Percentiles rank a stretch among this genome's conserved stretches.
Conservation (phyloP, 1,140 invertebrate species). For the Danaus plexippus region DNA sequence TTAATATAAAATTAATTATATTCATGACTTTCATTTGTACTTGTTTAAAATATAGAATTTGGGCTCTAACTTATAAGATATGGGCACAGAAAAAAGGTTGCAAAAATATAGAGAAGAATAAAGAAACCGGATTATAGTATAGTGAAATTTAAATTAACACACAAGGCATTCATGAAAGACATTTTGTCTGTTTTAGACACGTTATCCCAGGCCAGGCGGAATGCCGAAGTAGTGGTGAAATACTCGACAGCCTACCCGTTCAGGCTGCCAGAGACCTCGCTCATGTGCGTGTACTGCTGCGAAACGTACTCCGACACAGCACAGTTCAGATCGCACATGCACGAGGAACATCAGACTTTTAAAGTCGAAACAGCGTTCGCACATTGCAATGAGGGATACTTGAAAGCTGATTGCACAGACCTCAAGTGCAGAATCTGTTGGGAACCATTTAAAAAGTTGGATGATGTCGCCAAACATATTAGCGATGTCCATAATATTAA, state of each 20-base stretch:
- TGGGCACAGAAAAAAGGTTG: no score
- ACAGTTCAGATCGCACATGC: slow-evolving; percentile 34
- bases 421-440: slow-evolving; percentile 33
- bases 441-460: slow-evolving; percentile 19
- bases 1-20: no score
- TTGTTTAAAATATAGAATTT: no score
- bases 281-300: slow-evolving; percentile 47
- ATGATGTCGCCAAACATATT: slow-evolving; percentile 33
- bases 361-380: slow-evolving; percentile 30
- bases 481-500: slow-evolving; percentile 24
- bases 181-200: slow-evolving; percentile 57
- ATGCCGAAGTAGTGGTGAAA: slow-evolving; percentile 38
- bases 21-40: no score
- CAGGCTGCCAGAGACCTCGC: slow-evolving; percentile 31
- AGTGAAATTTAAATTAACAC: no score
- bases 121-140: no score
- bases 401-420: slow-evolving; percentile 45
- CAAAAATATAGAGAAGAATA: no score
- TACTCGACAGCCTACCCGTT: slow-evolving; percentile 47
- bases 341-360: slow-evolving; percentile 29
- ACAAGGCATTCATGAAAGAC: slow-evolving; percentile 24
- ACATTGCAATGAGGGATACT: slow-evolving; percentile 29
- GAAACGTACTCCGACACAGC: slow-evolving; percentile 29
- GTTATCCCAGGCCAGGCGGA: slow-evolving; percentile 29
- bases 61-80: no score